Evolutionary conservation across 2,888 invertebrate species (phyloP), one percentile per base, ranked within the genome.

Genomic region (Patella ulyssiponensis): DNA sequence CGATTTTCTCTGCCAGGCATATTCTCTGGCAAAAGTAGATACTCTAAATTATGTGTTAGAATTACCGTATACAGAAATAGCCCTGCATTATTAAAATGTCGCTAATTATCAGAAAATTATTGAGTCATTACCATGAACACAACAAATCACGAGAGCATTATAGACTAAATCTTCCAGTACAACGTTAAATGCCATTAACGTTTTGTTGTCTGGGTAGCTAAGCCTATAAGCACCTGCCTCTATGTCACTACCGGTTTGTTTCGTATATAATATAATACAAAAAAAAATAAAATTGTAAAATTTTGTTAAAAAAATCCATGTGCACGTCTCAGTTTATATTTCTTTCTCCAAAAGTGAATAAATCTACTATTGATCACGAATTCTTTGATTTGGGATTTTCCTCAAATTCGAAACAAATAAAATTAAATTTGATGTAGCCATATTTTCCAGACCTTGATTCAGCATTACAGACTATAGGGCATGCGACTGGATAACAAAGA

Each of bases 91-190:
- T 44, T 44, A 44, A 44, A 44, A 44, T 44, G 44, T 44, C 44
- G 44, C 44, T 44, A 44, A 44, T 44, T 64, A 64, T 20, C 11
- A 64, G n/a, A 64, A 20, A n/a, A 64, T 64, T 64, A 20, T 64
- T 64, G 64, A 64, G 64, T 64, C 64, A 64, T 64, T 64, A 20
- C n/a, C 64, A 64, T 64, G n/a, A 64, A 64, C 64, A 64, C 20
- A 64, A 64, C 64, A 64, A 64, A 64, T 64, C 64, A 64, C 64
- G 64, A 20, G 64, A 64, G 20, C 64, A 64, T 20, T n/a, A 64
- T 64, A 20, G 64, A 20, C 64, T 15, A 64, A 12, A 64, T 64
- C 20, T 20, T 20, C 64, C 64, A 64, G 64, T 20, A n/a, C 1
- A 12, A 20, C 20, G n/a, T 64, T 17, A 20, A 64, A 64, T 20